phyloP scores from a whole-genome alignment of 2,797 vertebrate genomes.

The Oryzias sinensis region DNA sequence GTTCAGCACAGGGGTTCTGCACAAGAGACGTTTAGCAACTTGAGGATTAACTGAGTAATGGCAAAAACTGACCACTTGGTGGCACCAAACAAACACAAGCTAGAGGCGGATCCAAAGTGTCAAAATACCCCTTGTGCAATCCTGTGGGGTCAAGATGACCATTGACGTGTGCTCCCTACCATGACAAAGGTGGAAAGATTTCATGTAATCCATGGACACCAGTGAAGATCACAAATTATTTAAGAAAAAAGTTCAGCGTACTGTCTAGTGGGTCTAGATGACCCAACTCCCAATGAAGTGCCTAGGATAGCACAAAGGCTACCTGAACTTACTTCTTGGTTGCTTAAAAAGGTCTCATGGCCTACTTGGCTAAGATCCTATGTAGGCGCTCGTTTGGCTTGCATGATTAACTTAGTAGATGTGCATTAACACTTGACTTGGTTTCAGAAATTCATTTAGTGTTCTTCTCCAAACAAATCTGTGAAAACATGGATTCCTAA shows the following conservation, averaged over 20 bases:
- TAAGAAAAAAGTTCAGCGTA: too few relatives aligned
- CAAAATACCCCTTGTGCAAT: not conserved
- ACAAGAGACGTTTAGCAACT: not conserved
- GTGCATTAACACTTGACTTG: too few relatives aligned
- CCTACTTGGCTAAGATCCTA: not conserved
- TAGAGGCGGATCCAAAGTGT: not conserved
- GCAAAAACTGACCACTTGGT: constrained; percentile 7
- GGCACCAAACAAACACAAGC: constrained; percentile 14
- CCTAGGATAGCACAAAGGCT: too few relatives aligned
- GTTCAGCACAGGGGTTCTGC: not conserved
- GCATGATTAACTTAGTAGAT: too few relatives aligned
- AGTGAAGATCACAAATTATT: too few relatives aligned
- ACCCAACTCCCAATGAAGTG: too few relatives aligned
- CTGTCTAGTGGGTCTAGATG: too few relatives aligned
- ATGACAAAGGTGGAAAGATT: too few relatives aligned
- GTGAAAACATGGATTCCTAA: not conserved
- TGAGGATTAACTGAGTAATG: not conserved
- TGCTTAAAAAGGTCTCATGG: not conserved
- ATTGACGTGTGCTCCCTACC: too few relatives aligned
- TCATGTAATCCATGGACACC: too few relatives aligned
- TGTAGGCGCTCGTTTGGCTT: not conserved
- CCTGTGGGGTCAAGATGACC: too few relatives aligned
- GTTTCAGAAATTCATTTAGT: not conserved
- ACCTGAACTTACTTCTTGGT: not conserved
- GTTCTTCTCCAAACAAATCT: not conserved